Percentiles rank a stretch among this genome's conserved stretches.
Conservation (phyloP, 1,140 invertebrate genomes). For the Brachionus manjavacas region DNA sequence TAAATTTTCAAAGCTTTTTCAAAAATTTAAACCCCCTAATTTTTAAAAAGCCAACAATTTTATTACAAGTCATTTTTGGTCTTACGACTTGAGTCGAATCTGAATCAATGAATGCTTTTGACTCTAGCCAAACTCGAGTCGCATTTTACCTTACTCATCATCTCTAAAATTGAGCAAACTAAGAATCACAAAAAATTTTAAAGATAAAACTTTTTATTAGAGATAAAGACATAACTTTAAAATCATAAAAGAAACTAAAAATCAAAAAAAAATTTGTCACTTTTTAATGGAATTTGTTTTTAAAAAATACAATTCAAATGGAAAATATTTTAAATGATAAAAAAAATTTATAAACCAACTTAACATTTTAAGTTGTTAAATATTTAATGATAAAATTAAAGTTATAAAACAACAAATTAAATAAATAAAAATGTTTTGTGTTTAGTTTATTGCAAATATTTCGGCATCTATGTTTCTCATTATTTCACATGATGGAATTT, state of each 20-base stretch:
- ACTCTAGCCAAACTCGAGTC: no score
- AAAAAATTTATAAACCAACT: not conserved
- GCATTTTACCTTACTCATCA: no score
- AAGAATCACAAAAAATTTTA: not conserved
- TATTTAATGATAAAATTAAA: not conserved
- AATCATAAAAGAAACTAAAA: not conserved
- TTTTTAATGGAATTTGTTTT: not conserved
- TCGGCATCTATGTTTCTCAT: not conserved
- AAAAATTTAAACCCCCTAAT: no score
- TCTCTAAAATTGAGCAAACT: no score
- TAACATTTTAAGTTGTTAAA: not conserved
- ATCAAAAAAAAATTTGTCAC: not conserved
- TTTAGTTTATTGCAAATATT: not conserved
- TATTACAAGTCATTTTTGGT: no score
- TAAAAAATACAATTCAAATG: not conserved
- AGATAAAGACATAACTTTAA: not conserved
- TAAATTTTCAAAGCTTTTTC: no score
- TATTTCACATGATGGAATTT: not conserved
- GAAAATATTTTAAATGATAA: not conserved
- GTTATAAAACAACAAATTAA: not conserved
- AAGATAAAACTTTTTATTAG: not conserved
- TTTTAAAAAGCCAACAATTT: no score
- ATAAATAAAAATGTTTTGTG: not conserved
- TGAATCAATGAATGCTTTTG: no score
- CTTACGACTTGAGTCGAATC: no score